phyloP scores from a whole-genome alignment of 1,140 invertebrate species.

The Stegodyphus dumicola region DNA sequence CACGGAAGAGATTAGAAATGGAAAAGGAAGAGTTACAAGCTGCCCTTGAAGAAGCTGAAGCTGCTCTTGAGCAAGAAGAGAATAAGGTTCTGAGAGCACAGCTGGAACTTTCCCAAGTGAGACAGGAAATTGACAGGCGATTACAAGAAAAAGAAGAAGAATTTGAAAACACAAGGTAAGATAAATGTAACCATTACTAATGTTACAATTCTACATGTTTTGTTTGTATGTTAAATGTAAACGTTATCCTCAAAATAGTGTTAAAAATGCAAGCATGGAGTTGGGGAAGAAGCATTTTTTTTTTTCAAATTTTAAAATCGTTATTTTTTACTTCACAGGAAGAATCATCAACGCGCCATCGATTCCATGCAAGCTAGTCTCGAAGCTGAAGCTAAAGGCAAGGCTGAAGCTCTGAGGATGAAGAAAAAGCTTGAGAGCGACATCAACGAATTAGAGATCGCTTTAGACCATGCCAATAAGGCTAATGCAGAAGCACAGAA shows the following conservation, averaged over 20 bases:
- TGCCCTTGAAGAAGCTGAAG: conserved; percentile 98
- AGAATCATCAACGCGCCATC: conserved; percentile 98
- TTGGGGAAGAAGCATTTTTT: not conserved
- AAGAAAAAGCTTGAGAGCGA: conserved; percentile 99
- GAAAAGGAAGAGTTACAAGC: conserved; percentile 99
- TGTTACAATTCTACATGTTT: not conserved
- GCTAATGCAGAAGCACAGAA: conserved; percentile 98
- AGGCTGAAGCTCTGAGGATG: conserved; percentile 98
- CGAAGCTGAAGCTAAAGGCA: conserved; percentile 98
- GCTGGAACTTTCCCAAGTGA: conserved; percentile 95
- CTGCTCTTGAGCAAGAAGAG: conserved; percentile 98
- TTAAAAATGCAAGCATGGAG: not conserved
- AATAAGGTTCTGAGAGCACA: conserved; percentile 97
- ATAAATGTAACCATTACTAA: not conserved
- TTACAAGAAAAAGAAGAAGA: conserved; percentile 99
- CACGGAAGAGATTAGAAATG: conserved; percentile 95
- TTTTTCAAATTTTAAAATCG: not conserved
- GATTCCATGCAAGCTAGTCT: conserved; percentile 99
- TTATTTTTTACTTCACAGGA: conserved; percentile 71
- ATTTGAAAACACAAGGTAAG: conserved; percentile 91
- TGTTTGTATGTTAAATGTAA: not conserved
- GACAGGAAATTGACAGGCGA: conserved; percentile 98
- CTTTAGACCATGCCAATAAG: conserved; percentile 97
- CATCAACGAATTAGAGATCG: conserved; percentile 99
- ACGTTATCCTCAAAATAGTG: not conserved